These are phyloP conservation scores for Molorchus minor DNA, from an alignment of 2,888 invertebrate genomes.

Conservation along the genomic window DNA sequence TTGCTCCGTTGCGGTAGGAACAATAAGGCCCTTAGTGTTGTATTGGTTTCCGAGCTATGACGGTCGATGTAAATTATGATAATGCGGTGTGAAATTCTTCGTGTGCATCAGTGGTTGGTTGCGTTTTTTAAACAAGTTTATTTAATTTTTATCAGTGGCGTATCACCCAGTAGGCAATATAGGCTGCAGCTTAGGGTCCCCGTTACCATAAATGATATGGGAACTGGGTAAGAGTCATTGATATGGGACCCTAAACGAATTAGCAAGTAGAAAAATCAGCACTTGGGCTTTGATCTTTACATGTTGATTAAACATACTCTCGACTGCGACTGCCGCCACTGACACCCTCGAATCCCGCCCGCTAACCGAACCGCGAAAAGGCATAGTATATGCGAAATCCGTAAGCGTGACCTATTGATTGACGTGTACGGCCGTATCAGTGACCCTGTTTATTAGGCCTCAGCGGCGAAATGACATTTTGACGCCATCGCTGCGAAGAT, in stretches of 20 bases:
- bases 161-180: no score
- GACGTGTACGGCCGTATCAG: constrained; percentile 13
- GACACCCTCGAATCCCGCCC: not conserved
- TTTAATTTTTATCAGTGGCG: not conserved
- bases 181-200: no score
- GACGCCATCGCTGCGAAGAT: constrained; percentile 45
- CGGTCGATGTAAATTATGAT: not conserved
- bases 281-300: not conserved
- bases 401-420: constrained; percentile 24
- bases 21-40: not conserved
- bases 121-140: not conserved
- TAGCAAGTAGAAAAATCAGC: not conserved
- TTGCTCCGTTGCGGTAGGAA: not conserved
- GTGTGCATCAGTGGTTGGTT: constrained; percentile 10
- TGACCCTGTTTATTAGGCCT: constrained; percentile 48
- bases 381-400: constrained; percentile 16
- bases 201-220: no score
- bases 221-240: no score
- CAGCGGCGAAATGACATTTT: constrained; percentile 47
- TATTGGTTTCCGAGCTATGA: constrained; percentile 1
- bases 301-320: not conserved
- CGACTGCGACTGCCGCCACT: not conserved
- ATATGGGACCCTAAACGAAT: no score
- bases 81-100: not conserved
- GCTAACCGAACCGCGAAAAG: not conserved